Conservation (phyloP, 2,888 invertebrate species). For the Hypsopygia costalis region DNA sequence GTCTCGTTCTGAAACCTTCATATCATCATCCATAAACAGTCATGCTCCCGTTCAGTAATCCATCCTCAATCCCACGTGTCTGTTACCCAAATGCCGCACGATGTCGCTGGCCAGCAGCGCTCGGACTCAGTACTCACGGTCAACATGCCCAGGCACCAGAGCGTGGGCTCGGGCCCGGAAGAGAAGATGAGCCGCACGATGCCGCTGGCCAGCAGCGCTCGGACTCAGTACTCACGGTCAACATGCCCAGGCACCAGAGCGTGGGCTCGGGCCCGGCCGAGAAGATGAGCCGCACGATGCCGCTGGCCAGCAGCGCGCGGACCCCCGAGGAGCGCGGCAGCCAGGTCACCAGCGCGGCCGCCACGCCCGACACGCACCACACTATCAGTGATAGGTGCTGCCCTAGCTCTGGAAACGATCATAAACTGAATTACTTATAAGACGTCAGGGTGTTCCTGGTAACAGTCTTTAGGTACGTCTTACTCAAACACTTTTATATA, state of each 20-base stretch:
- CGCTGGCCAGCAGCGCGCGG: conserved; percentile 33
- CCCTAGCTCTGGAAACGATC: conserved; percentile 83
- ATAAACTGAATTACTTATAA: too few relatives aligned
- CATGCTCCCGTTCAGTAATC: too few relatives aligned
- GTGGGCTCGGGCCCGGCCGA: conserved; percentile 94
- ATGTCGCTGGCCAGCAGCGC: too few relatives aligned
- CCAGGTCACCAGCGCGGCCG: conserved; percentile 88
- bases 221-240: conserved; percentile 84
- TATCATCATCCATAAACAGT: too few relatives aligned
- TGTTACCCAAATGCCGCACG: too few relatives aligned
- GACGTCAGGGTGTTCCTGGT: too few relatives aligned
- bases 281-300: conserved; percentile 91
- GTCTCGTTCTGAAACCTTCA: too few relatives aligned
- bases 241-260: conserved; percentile 88
- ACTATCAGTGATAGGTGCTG: conserved; percentile 92
- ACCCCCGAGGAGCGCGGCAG: conserved; percentile 89
- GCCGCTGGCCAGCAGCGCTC: too few relatives aligned
- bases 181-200: conserved; percentile 84
- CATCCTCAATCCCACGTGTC: too few relatives aligned
- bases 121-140: conserved; percentile 83
- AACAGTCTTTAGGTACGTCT: too few relatives aligned
- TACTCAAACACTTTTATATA: too few relatives aligned
- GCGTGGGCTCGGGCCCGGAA: conserved; percentile 92
- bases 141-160: conserved; percentile 90
- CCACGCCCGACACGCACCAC: conserved; percentile 89